These are phyloP conservation scores for Catotricha subobsoleta DNA, from an alignment of 2,888 invertebrate species.

Conservation along the genomic window DNA sequence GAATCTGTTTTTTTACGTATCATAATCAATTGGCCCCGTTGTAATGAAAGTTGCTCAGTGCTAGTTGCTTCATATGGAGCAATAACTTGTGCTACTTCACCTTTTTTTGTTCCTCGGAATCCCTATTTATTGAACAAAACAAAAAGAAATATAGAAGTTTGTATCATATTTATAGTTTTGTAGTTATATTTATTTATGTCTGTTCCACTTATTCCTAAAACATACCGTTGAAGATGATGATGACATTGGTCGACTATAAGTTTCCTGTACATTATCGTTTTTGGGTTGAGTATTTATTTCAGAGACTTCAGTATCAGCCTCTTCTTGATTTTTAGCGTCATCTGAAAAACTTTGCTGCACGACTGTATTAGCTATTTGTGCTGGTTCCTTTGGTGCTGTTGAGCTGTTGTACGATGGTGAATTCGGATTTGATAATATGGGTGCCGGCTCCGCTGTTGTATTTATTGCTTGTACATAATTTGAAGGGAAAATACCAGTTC, in stretches of 20 bases:
- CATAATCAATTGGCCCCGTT: conserved; percentile 82
- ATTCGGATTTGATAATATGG: conserved; percentile 7
- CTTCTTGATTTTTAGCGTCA: conserved; percentile 19
- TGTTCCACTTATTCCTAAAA: neutral
- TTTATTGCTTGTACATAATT: conserved; percentile 62
- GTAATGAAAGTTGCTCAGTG: conserved; percentile 74
- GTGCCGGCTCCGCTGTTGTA: neutral
- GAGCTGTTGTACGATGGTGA: neutral
- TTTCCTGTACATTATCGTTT: conserved; percentile 23
- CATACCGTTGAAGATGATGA: conserved; percentile 31
- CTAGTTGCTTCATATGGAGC: conserved; percentile 86
- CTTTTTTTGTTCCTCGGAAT: conserved; percentile 46
- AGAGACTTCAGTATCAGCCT: conserved; percentile 30
- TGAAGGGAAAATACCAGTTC: conserved; percentile 88
- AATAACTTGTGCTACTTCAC: conserved; percentile 86
- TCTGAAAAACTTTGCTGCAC: conserved; percentile 5
- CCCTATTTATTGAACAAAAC: conserved; percentile 26
- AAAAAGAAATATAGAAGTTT: neutral
- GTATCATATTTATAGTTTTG: neutral
- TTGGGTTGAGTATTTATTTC: conserved; percentile 29
- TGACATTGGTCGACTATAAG: conserved; percentile 31
- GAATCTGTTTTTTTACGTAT: conserved; percentile 92
- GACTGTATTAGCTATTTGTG: neutral
- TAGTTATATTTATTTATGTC: neutral
- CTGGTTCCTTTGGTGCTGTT: neutral